These are phyloP conservation scores for Drosophila tropicalis DNA, from an alignment of 1,140 invertebrate genomes.

Conservation along the genomic window DNA sequence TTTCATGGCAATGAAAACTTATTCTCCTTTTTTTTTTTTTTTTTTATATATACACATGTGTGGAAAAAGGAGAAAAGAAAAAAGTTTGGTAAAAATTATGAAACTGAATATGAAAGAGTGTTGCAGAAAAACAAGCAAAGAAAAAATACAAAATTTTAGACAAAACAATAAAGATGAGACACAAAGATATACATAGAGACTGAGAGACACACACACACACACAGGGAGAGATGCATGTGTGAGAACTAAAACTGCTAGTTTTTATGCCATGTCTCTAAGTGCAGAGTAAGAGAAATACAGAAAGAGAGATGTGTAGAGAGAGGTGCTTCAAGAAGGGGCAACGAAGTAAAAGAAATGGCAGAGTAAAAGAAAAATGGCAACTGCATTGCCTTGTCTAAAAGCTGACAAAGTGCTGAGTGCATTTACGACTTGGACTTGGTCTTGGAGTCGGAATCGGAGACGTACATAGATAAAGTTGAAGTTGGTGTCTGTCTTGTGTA, in stretches of 20 bases:
- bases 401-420: slow-evolving; percentile 81
- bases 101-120: slow-evolving; percentile 76
- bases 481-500: slow-evolving; percentile 26
- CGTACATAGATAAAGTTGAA: slow-evolving; percentile 23
- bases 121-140: neutral
- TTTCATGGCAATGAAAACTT: slow-evolving; percentile 67
- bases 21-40: slow-evolving; percentile 28
- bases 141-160: slow-evolving; percentile 45
- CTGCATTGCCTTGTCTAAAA: slow-evolving; percentile 74
- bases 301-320: slow-evolving; percentile 1
- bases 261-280: slow-evolving; percentile 65
- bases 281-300: slow-evolving; percentile 34
- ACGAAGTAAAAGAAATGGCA: slow-evolving; percentile 25
- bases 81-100: slow-evolving; percentile 73
- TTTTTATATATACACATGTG: no score
- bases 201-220: neutral
- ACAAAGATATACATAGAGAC: neutral
- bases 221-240: slow-evolving; percentile 20
- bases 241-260: slow-evolving; percentile 71
- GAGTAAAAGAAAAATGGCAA: slow-evolving; percentile 63
- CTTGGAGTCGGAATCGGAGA: slow-evolving; percentile 20
- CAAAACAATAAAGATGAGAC: slow-evolving; percentile 35
- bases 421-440: slow-evolving; percentile 67
- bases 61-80: slow-evolving; percentile 17
- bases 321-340: neutral